phyloP scores from a whole-genome alignment of 2,797 vertebrate species.

The Hippopotamyrus pictus region DNA sequence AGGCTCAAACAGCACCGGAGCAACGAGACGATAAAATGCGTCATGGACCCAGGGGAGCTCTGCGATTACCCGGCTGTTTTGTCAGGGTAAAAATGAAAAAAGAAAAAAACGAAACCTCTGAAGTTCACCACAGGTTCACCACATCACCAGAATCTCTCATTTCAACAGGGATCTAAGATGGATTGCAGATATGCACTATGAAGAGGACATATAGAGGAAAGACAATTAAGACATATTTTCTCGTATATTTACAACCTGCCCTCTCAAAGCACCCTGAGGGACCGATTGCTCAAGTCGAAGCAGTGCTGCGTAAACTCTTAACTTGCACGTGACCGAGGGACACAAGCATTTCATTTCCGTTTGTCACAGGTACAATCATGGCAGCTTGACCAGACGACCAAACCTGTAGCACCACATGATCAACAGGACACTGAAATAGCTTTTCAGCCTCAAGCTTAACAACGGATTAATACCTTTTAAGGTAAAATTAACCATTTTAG shows the following conservation, averaged over 20 bases:
- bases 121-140: neutral
- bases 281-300: neutral
- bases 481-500: neutral
- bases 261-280: neutral
- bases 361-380: neutral
- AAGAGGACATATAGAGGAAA: neutral
- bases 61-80: neutral
- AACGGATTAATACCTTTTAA: neutral
- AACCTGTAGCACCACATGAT: neutral
- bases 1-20: neutral
- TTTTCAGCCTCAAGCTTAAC: neutral
- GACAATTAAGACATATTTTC: neutral
- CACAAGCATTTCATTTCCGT: neutral
- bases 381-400: neutral
- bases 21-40: neutral
- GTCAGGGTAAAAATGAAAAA: neutral
- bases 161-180: neutral
- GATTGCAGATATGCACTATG: neutral
- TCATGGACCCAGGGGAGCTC: neutral
- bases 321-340: neutral
- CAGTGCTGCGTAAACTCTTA: neutral
- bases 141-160: neutral
- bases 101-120: neutral
- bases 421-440: neutral
- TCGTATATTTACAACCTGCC: neutral